phyloP scores from a whole-genome alignment of 2,888 invertebrate species.

The Thymelicus acteon region DNA sequence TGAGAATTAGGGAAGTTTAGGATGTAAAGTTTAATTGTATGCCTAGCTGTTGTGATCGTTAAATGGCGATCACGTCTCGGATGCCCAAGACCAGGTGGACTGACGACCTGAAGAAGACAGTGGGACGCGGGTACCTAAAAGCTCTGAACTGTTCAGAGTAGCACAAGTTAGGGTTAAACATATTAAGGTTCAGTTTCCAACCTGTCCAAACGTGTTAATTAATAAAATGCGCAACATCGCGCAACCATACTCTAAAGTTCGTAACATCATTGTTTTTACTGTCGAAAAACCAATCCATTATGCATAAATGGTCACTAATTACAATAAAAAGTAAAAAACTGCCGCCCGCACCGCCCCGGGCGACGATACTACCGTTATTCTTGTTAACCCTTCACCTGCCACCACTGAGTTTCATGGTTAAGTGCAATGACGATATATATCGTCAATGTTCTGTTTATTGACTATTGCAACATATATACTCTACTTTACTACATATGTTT shows the following conservation, averaged over 20 bases:
- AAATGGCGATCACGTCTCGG: too few relatives aligned
- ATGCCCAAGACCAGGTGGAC: too few relatives aligned
- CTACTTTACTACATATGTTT: too few relatives aligned
- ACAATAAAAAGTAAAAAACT: slow-evolving; percentile 38
- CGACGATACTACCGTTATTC: slow-evolving; percentile 36
- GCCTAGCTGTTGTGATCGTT: too few relatives aligned
- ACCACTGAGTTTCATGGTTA: not conserved
- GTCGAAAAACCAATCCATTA: slow-evolving; percentile 34
- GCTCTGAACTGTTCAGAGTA: too few relatives aligned
- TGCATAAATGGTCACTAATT: slow-evolving; percentile 39
- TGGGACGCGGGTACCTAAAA: too few relatives aligned
- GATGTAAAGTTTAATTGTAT: not conserved
- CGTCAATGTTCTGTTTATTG: too few relatives aligned
- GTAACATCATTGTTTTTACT: slow-evolving; percentile 33
- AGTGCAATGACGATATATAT: not conserved
- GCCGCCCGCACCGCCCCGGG: slow-evolving; percentile 38
- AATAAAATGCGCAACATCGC: not conserved
- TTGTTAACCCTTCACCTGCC: slow-evolving; percentile 17
- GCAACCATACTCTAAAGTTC: not conserved
- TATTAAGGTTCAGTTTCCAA: too few relatives aligned
- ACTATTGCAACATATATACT: too few relatives aligned
- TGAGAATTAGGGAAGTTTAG: not conserved
- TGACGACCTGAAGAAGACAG: too few relatives aligned
- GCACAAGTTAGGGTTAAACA: too few relatives aligned
- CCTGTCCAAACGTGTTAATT: not conserved